These are phyloP conservation scores for Mesodorylaimus sp. DNA, from an alignment of 2,888 invertebrate species.

Conservation along the genomic window DNA sequence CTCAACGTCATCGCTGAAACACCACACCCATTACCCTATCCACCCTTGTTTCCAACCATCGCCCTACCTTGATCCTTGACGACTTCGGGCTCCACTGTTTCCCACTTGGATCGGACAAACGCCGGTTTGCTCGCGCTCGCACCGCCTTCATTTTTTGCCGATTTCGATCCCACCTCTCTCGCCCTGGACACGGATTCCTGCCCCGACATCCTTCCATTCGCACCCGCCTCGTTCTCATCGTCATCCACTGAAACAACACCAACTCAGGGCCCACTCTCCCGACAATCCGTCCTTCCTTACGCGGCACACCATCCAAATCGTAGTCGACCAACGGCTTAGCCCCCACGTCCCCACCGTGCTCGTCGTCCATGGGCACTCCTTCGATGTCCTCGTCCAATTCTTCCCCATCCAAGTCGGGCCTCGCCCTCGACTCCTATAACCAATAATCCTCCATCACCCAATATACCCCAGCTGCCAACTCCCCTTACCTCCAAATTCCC, in stretches of 20 bases:
- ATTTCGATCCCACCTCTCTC: constrained; percentile 25
- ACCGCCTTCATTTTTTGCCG: constrained; percentile 10
- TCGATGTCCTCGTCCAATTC: too few relatives aligned
- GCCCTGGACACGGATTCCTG: constrained; percentile 31
- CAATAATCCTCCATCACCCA: neutral
- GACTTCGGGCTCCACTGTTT: constrained; percentile 73
- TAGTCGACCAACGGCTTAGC: constrained; percentile 34
- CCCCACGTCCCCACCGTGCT: constrained; percentile 36
- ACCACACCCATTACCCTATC: constrained; percentile 33
- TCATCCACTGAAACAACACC: constrained; percentile 23
- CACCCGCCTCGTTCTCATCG: constrained; percentile 43
- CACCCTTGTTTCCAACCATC: too few relatives aligned
- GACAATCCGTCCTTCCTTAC: constrained; percentile 30
- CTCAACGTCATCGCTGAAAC: constrained; percentile 58
- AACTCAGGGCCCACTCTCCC: neutral
- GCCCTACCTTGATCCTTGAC: constrained; percentile 42
- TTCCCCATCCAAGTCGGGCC: too few relatives aligned
- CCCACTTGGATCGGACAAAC: constrained; percentile 82
- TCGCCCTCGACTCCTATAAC: neutral
- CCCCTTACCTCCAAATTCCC: too few relatives aligned
- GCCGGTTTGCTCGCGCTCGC: constrained; percentile 9
- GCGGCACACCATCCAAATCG: constrained; percentile 51
- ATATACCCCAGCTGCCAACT: neutral
- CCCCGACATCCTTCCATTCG: neutral
- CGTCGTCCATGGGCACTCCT: constrained; percentile 36